A percentile compares a stretch with the other conserved stretches of the same genome.
phyloP scores from a whole-genome alignment of 2,888 invertebrate species.

The Hylaea fasciaria region DNA sequence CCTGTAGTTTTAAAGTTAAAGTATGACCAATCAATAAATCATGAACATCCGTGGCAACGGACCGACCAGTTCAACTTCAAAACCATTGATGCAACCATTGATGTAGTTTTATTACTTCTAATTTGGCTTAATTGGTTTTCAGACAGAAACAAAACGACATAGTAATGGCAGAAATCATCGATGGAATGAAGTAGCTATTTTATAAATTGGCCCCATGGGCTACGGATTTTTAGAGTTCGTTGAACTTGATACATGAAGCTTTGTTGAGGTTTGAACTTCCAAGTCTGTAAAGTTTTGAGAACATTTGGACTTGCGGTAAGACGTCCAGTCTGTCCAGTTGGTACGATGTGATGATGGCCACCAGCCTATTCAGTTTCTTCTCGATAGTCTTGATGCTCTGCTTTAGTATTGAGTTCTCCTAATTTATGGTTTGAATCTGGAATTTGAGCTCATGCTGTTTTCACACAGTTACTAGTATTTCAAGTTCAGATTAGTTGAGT shows the following conservation, averaged over 20 bases:
- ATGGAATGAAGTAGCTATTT: conserved; percentile 25
- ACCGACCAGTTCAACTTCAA: conserved; percentile 19
- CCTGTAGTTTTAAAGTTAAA: conserved; percentile 30
- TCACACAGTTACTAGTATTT: no score
- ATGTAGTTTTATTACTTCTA: conserved; percentile 39
- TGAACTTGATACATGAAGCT: conserved; percentile 7
- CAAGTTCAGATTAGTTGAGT: no score
- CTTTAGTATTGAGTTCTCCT: no score
- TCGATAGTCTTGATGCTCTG: no score
- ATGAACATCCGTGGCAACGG: conserved; percentile 28
- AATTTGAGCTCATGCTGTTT: no score
- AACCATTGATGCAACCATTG: conserved; percentile 24
- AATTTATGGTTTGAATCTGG: no score
- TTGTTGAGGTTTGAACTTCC: no score
- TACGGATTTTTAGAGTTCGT: conserved; percentile 23
- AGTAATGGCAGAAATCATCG: conserved; percentile 29
- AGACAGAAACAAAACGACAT: conserved; percentile 18
- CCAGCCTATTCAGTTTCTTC: no score
- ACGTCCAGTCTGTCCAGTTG: no score
- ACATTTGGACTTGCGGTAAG: no score
- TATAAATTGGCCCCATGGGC: conserved; percentile 24
- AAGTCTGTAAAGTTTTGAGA: no score
- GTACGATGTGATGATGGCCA: no score
- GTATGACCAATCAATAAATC: conserved; percentile 34
- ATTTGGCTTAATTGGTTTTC: conserved; percentile 38